Percentiles rank a stretch among this genome's conserved stretches.
Evolutionary conservation across 2,888 invertebrate genomes (phyloP).

Genomic region (Oxycera nigricornis): DNA sequence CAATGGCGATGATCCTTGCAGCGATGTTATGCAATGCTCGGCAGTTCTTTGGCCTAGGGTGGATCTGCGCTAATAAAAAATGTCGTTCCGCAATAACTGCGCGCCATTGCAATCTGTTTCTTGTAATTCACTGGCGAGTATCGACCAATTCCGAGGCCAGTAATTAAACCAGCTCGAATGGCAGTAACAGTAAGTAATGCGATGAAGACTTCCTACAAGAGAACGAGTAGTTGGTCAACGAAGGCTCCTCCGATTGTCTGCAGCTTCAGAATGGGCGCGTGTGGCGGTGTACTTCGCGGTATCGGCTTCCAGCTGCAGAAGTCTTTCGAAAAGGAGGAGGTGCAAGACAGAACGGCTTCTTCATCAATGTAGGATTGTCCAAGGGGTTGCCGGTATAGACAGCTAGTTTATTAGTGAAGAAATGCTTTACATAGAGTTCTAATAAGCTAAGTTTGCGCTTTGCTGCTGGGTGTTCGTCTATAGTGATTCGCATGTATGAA

Average conservation of each 20-base stretch:
- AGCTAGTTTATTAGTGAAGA: too few relatives aligned
- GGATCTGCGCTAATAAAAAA: conserved; percentile 40
- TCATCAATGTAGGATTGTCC: neutral
- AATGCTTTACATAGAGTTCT: too few relatives aligned
- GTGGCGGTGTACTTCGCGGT: neutral
- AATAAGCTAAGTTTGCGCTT: too few relatives aligned
- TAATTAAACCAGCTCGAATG: conserved; percentile 40
- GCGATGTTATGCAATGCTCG: conserved; percentile 1
- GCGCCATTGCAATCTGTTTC: conserved; percentile 2
- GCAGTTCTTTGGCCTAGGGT: neutral
- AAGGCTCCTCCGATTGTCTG: conserved; percentile 42
- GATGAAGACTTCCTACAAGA: conserved; percentile 26
- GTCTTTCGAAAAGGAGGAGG: conserved; percentile 23
- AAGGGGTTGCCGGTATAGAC: neutral
- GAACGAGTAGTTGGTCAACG: conserved; percentile 39
- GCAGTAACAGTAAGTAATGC: conserved; percentile 4
- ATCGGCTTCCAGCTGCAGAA: neutral
- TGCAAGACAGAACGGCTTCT: conserved; percentile 30
- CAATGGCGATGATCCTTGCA: conserved; percentile 45
- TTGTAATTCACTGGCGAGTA: conserved; percentile 20
- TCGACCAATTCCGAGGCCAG: conserved; percentile 35
- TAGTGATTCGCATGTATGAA: too few relatives aligned
- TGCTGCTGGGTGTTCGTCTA: too few relatives aligned
- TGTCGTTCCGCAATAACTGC: conserved; percentile 19
- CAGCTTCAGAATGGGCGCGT: neutral